phyloP scores from a whole-genome alignment of 2,797 vertebrate species.

The Triplophysa bombifrons region DNA sequence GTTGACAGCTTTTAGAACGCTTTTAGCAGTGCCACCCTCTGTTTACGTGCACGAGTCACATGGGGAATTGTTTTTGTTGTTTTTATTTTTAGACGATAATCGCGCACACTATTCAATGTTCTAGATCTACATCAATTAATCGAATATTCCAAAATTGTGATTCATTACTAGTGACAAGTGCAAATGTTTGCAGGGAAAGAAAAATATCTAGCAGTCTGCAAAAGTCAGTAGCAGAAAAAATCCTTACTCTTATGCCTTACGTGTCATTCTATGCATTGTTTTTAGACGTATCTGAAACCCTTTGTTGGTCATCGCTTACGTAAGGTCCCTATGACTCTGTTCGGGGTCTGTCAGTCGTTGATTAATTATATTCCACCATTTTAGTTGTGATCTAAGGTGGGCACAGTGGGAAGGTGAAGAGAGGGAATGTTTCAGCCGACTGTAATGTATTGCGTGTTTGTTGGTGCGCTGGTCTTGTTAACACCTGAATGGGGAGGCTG shows the following conservation, averaged over 20 bases:
- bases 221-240: not conserved
- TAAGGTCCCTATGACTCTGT: conserved; percentile 21
- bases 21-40: too few species aligned
- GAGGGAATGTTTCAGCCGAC: conserved; percentile 32
- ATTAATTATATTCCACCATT: conserved; percentile 46
- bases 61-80: too few species aligned
- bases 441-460: conserved; percentile 23
- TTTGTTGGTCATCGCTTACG: conserved; percentile 14
- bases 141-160: too few species aligned
- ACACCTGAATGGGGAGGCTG: conserved; percentile 59
- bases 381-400: conserved; percentile 35
- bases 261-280: not conserved
- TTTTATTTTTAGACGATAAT: too few species aligned
- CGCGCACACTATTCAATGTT: too few species aligned
- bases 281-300: not conserved
- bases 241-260: not conserved
- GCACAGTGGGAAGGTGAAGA: conserved; percentile 31
- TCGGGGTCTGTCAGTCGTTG: conserved; percentile 22
- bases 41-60: too few species aligned
- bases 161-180: not conserved
- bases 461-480: conserved; percentile 52
- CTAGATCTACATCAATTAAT: too few species aligned
- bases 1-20: too few species aligned
- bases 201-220: not conserved
- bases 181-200: not conserved